Evolutionary conservation across 2,797 vertebrate species (phyloP), one percentile per base, ranked within the genome.

Genomic region (Agapornis canus): DNA sequence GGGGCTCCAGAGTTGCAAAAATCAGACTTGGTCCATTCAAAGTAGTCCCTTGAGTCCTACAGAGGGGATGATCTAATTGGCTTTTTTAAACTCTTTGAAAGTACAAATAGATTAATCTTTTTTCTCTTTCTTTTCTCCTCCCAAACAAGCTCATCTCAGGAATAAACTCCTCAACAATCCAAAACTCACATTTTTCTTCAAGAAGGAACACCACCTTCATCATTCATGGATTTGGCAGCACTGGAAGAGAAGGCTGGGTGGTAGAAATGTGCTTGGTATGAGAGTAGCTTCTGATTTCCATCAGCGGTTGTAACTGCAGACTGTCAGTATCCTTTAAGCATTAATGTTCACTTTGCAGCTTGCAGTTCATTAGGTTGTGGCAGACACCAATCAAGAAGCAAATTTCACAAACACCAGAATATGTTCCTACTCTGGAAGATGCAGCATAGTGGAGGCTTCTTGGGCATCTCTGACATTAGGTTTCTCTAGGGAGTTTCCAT

Each of bases 241-340:
- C 96, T 4, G 97, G 88, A 42, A 98, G 98, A 77, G 97, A 98
- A 89, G 96, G 97, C 93, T 99, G 98, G 98, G 97, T 98, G 51
- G 93, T 98, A 56, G 97, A 98, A 22, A 98, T 98, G 97, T 99
- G 98, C 84, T 97, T 97, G 98, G 98, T 99, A 97, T 65, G 96
- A 90, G 9, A 90, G 1, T 18, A 35, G 60, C 52, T 75, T 85
- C 49, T 90, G 70, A 22, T 63, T 89, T 47, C 37, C 70, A 37
- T 32, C 57, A 83, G 48, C 51, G 27, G 5, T 60, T 31, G 27
- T 77, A 78, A 27, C 52, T 84, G 63, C 26, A 49, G 37, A 13
- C 66, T 93, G 43, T 52, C 49, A 26, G 57, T 48, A 52, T 79
- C 48, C 60, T 66, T 82, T n/a, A 66, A 73, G 26, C 2, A 1